phyloP scores from a whole-genome alignment of 2,797 vertebrate genomes.

The Halcyon leucocephala region DNA sequence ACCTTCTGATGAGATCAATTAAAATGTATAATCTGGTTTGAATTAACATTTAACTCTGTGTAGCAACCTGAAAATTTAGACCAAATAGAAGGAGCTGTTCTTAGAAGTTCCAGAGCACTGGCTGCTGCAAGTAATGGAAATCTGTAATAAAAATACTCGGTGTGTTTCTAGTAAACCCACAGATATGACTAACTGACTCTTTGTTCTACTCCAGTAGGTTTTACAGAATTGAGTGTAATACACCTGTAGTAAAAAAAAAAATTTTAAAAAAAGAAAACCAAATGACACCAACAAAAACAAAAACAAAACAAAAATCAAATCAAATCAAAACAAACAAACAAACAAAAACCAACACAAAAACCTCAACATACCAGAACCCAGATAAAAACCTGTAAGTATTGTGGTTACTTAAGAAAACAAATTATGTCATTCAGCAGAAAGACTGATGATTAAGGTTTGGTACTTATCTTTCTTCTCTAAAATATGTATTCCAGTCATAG shows the following conservation, averaged over 20 bases:
- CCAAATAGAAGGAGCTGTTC: not conserved
- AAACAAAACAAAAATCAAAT: too few relatives aligned
- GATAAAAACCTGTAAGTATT: not conserved
- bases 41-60: not conserved
- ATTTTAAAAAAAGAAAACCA: not conserved
- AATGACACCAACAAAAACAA: not conserved
- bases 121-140: not conserved
- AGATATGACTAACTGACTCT: not conserved
- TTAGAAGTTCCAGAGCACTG: not conserved
- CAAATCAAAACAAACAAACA: too few relatives aligned
- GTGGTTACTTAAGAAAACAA: slow-evolving; percentile 11
- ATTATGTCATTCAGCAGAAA: not conserved
- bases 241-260: not conserved
- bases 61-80: not conserved
- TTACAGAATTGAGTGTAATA: not conserved
- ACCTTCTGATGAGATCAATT: not conserved
- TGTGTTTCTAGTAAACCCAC: not conserved
- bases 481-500: not conserved
- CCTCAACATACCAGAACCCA: not conserved
- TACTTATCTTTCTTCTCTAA: not conserved
- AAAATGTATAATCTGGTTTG: not conserved
- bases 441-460: not conserved
- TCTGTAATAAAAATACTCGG: not conserved
- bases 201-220: not conserved
- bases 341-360: not conserved